These are phyloP conservation scores for Heliothis subflexa DNA, from an alignment of 1,140 invertebrate species.

Conservation along the genomic window DNA sequence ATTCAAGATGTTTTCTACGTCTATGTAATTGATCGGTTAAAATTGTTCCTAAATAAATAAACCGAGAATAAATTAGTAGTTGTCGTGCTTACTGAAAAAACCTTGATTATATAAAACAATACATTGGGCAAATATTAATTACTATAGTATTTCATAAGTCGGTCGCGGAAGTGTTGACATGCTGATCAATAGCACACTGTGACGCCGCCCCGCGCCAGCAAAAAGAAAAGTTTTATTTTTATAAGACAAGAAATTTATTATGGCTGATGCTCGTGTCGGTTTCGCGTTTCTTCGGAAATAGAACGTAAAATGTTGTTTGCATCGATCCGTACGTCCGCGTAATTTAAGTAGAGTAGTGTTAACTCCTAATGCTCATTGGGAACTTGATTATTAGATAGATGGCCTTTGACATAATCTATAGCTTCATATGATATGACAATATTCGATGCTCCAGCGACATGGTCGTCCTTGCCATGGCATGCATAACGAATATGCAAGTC, in stretches of 20 bases:
- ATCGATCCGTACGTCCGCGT: constrained; percentile 45
- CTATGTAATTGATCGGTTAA: not conserved
- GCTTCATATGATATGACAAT: no score
- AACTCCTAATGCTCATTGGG: constrained; percentile 10
- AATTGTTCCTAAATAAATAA: not conserved
- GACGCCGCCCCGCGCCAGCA: constrained; percentile 69
- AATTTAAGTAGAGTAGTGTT: constrained; percentile 26
- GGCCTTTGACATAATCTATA: no score
- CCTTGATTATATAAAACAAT: not conserved
- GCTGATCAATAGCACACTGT: constrained; percentile 59
- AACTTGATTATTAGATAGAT: not conserved
- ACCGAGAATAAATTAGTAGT: not conserved
- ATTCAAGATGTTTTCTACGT: constrained; percentile 16
- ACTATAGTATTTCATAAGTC: constrained; percentile 15
- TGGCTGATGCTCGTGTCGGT: constrained; percentile 82
- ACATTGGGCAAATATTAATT: constrained; percentile 18
- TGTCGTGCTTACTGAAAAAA: not conserved
- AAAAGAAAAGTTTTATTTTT: constrained; percentile 86
- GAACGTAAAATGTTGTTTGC: constrained; percentile 78
- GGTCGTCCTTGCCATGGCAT: not conserved
- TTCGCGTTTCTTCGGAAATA: constrained; percentile 84
- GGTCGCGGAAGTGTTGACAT: constrained; percentile 43
- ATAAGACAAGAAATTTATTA: constrained; percentile 86
- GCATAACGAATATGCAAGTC: not conserved
- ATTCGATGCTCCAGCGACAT: no score